A percentile compares a stretch with the other conserved stretches of the same genome.
Conservation (phyloP, 2,888 invertebrate species). For the Drosophila villosipedis region DNA sequence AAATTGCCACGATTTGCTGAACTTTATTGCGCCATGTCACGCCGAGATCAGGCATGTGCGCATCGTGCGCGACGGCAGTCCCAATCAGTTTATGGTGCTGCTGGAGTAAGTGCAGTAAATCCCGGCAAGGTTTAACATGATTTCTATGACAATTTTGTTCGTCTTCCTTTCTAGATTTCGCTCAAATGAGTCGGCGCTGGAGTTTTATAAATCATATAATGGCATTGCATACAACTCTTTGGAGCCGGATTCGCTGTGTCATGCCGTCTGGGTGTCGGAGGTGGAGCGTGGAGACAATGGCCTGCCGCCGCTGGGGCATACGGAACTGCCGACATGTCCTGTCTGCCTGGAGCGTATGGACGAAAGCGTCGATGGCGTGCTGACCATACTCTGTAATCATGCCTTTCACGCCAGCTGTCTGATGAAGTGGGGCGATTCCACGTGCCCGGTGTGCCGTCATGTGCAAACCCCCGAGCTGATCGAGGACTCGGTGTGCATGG, state of each 20-base stretch:
- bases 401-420: slow-evolving; percentile 98
- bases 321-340: slow-evolving; percentile 98
- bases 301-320: slow-evolving; percentile 90
- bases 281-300: slow-evolving; percentile 95
- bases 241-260: slow-evolving; percentile 96
- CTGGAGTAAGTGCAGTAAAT: slow-evolving; percentile 89
- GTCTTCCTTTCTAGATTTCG: slow-evolving; percentile 87
- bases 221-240: slow-evolving; percentile 96
- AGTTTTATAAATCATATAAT: slow-evolving; percentile 97
- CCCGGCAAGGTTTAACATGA: slow-evolving; percentile 23
- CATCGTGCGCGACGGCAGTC: slow-evolving; percentile 95
- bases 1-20: slow-evolving; percentile 96
- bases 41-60: slow-evolving; percentile 95
- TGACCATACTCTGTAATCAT: slow-evolving; percentile 99
- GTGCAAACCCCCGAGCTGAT: slow-evolving; percentile 87
- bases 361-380: slow-evolving; percentile 98
- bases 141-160: not conserved
- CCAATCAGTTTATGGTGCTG: slow-evolving; percentile 99
- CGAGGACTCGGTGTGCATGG: slow-evolving; percentile 87
- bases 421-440: slow-evolving; percentile 98
- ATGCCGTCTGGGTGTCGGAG: slow-evolving; percentile 97
- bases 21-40: slow-evolving; percentile 97
- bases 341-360: slow-evolving; percentile 95
- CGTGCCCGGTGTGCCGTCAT: slow-evolving; percentile 98
- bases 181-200: slow-evolving; percentile 91